A percentile compares a stretch with the other conserved stretches of the same genome.
Evolutionary conservation across 2,888 invertebrate species (phyloP).

Genomic region (Ligdia adustata): DNA sequence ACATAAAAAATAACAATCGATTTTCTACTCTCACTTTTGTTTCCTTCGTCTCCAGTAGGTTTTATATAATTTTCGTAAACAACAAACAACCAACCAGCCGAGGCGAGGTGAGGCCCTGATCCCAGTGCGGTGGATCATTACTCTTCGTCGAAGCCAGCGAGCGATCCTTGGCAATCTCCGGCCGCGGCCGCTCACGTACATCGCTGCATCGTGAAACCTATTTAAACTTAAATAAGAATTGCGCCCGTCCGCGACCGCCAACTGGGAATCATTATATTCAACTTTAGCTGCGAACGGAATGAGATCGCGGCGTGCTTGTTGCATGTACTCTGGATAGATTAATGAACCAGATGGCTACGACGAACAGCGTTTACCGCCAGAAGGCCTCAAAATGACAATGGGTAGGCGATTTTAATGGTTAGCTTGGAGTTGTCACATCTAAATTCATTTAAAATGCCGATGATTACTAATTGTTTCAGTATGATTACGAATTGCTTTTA

Average conservation of each 20-base stretch:
- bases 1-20: too few species aligned
- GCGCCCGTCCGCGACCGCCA: slow-evolving; percentile 32
- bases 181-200: slow-evolving; percentile 45
- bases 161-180: slow-evolving; percentile 58
- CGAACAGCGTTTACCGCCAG: too few species aligned
- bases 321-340: slow-evolving; percentile 8
- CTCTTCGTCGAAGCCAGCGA: slow-evolving; percentile 65
- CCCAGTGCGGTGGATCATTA: slow-evolving; percentile 52
- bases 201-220: slow-evolving; percentile 54
- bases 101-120: slow-evolving; percentile 43
- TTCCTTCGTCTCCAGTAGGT: too few species aligned
- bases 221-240: slow-evolving; percentile 65
- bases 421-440: too few species aligned
- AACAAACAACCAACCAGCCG: slow-evolving; percentile 6
- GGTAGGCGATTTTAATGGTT: too few species aligned
- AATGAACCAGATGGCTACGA: too few species aligned
- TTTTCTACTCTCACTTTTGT: too few species aligned
- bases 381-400: too few species aligned
- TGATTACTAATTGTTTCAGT: too few species aligned
- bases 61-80: too few species aligned
- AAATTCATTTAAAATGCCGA: too few species aligned
- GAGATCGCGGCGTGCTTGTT: slow-evolving; percentile 8
- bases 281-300: slow-evolving; percentile 3
- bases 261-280: slow-evolving; percentile 21
- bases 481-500: too few species aligned